These are phyloP conservation scores for Drosophila atroscutellata DNA, from an alignment of 2,888 invertebrate genomes.

Conservation along the genomic window DNA sequence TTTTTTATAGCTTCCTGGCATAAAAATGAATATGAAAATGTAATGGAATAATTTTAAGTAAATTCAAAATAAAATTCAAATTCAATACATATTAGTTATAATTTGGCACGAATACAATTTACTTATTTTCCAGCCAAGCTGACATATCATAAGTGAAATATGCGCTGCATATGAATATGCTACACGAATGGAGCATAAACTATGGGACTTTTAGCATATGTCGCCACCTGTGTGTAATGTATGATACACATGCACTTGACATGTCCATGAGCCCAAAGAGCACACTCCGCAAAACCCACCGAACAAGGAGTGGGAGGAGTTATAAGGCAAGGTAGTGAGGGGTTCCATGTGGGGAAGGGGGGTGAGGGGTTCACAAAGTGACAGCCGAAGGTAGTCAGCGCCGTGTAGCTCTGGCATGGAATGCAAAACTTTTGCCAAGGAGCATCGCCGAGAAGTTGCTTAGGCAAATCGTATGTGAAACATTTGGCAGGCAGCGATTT, in stretches of 20 bases:
- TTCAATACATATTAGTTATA: neutral
- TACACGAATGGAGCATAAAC: conserved; percentile 46
- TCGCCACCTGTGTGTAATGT: conserved; percentile 77
- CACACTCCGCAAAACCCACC: conserved; percentile 15
- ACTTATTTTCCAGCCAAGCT: conserved; percentile 15
- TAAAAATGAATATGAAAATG: neutral
- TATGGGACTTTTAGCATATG: conserved; percentile 76
- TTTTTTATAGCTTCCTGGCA: neutral
- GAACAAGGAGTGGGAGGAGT: conserved; percentile 15
- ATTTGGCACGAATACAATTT: conserved; percentile 5
- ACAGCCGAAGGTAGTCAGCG: conserved; percentile 5
- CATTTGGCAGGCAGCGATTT: conserved; percentile 85
- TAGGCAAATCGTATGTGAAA: conserved; percentile 82
- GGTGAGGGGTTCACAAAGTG: conserved; percentile 6
- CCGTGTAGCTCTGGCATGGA: conserved; percentile 55
- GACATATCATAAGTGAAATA: conserved; percentile 40
- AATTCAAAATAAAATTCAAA: neutral
- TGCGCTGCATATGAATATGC: conserved; percentile 27
- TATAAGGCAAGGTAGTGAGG: neutral
- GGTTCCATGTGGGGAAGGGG: neutral
- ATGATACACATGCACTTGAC: conserved; percentile 68
- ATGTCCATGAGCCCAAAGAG: conserved; percentile 37
- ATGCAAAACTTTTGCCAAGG: conserved; percentile 73
- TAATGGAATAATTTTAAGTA: neutral
- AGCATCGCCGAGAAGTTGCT: conserved; percentile 58